phyloP scores from a whole-genome alignment of 2,113 vertebrate species.

The Columba livia region DNA sequence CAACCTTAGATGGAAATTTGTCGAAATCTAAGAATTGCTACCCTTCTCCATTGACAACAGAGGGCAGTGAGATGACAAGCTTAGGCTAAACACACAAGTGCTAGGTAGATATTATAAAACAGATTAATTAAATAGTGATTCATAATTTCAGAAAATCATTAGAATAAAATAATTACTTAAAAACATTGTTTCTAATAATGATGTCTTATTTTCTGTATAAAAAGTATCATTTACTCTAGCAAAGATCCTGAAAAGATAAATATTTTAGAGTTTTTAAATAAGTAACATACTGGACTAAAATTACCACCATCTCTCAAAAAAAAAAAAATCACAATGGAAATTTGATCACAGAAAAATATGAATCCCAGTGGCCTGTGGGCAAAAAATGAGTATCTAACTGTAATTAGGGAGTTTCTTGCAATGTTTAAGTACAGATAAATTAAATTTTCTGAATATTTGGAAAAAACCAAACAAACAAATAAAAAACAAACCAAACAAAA shows the following conservation, averaged over 20 bases:
- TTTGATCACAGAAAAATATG: background rate
- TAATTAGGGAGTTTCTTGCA: background rate
- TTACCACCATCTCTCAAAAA: fast-evolving
- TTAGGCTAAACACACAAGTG: background rate
- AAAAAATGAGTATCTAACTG: background rate
- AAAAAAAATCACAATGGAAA: background rate
- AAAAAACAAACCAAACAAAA: too few species aligned
- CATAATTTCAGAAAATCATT: background rate
- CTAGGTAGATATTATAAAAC: background rate
- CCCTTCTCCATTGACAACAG: background rate
- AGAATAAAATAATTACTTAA: background rate
- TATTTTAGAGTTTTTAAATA: background rate
- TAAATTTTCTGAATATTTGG: background rate
- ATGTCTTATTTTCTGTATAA: background rate
- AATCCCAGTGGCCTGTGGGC: background rate
- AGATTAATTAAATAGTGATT: background rate
- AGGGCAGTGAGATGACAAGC: background rate
- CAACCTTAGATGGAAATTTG: background rate
- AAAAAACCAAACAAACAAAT: background rate
- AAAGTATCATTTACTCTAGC: background rate
- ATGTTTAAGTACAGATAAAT: background rate
- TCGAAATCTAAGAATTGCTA: background rate
- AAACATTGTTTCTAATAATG: background rate
- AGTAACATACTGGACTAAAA: background rate
- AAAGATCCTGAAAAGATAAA: background rate